Conservation (phyloP, 1,140 invertebrate species). For the Megathymus violae region DNA sequence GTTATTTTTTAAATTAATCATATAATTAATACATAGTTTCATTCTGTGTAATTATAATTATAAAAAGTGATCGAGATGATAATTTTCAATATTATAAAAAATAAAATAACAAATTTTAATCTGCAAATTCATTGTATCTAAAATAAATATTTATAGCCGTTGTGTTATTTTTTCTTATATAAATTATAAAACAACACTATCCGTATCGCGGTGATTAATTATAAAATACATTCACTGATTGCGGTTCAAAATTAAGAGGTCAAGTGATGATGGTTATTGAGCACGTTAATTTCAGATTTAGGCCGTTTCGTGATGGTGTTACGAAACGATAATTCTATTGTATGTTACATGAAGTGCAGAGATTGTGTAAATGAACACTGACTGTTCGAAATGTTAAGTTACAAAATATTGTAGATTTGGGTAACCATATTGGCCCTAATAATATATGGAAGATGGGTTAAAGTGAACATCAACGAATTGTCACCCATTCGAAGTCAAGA, state of each 20-base stretch:
- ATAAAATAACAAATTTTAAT: too few species aligned
- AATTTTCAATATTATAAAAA: too few species aligned
- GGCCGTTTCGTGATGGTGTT: conserved; percentile 73
- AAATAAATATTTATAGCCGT: background rate
- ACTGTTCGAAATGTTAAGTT: conserved; percentile 39
- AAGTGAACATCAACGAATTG: too few species aligned
- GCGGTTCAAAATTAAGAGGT: conserved; percentile 36
- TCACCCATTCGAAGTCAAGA: too few species aligned
- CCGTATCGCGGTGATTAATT: background rate
- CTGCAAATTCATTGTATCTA: too few species aligned
- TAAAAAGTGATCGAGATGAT: too few species aligned
- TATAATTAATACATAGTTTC: background rate
- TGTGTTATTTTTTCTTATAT: too few species aligned
- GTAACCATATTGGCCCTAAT: too few species aligned
- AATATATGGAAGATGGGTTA: too few species aligned
- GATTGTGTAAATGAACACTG: conserved; percentile 62
- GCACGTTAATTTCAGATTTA: conserved; percentile 81
- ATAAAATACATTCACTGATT: conserved; percentile 10
- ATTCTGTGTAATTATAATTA: too few species aligned
- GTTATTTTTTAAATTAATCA: background rate
- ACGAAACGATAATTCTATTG: conserved; percentile 70
- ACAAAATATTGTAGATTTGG: background rate
- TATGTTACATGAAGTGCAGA: conserved; percentile 63
- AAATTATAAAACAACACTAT: background rate
- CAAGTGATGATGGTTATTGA: conserved; percentile 50